These are phyloP conservation scores for Thymallus thymallus DNA, from an alignment of 2,113 vertebrate species.

Conservation along the genomic window DNA sequence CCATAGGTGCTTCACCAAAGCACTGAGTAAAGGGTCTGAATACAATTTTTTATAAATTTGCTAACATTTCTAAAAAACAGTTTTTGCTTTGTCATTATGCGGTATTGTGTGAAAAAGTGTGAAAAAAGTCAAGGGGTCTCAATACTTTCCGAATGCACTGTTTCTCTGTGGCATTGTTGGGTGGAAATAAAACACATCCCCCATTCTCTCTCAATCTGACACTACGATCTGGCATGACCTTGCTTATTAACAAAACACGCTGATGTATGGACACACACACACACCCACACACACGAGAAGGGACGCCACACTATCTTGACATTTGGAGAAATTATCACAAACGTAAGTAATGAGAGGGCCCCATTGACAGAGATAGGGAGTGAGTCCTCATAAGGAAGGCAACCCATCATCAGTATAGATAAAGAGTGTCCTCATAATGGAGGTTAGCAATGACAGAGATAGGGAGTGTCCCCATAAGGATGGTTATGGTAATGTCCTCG, in stretches of 20 bases:
- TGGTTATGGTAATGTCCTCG: conserved; percentile 53
- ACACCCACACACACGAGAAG: conserved; percentile 18
- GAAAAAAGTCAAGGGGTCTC: no score
- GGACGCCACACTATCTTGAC: conserved; percentile 53
- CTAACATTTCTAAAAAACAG: no score
- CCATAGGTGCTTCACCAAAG: no score
- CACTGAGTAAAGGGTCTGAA: no score
- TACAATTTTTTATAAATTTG: no score
- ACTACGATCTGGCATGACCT: conserved; percentile 47
- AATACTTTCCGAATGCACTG: no score
- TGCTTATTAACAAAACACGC: conserved; percentile 53
- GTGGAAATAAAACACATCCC: conserved; percentile 50
- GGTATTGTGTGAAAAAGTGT: no score
- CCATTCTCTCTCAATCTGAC: conserved; percentile 24
- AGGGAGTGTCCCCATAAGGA: conserved; percentile 5
- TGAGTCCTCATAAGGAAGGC: conserved; percentile 6
- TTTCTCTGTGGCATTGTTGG: conserved; percentile 20
- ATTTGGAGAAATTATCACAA: conserved; percentile 52
- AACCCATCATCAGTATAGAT: no score
- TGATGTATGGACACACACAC: conserved; percentile 54
- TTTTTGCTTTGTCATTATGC: no score
- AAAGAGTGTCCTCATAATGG: no score
- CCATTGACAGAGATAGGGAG: conserved; percentile 39
- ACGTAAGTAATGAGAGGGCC: conserved; percentile 47
- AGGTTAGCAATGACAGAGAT: background rate